Base-by-base conservation (phyloP, 1,140 invertebrate genomes). In the Antheraea mylitta region DNA sequence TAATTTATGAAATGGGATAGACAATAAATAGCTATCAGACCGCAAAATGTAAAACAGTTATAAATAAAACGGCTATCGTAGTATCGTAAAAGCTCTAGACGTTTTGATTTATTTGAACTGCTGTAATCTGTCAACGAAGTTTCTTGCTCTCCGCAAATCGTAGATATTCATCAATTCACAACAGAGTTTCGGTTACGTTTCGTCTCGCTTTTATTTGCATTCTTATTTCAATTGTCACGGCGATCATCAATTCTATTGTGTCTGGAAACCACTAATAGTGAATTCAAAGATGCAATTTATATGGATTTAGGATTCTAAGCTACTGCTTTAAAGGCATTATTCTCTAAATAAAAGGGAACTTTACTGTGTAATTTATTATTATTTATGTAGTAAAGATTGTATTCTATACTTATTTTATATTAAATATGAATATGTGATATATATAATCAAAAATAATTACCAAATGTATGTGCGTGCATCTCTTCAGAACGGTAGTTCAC, bases 81-180 rank as follows among this genome's bases (percentile, higher is more conserved):
- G 53, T n/a, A 67, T 18, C 19, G 59, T 67, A 67, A 68, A 74
- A 78, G 67, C 70, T 69, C 73, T 70, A 71, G 75, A 74, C 74
- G 74, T 77, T 80, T 80, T 82, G 78, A 80, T 80, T 77, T 82
- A 78, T 80, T 76, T 82, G 64, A 60, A 64, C 72, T 62, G 71
- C 64, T 80, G 76, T 80, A 80, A 79, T 82, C 78, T 77, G 80
- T 82, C 78, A 82, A 73, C 68, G 71, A 74, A 77, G 72, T 75
- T 82, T 80, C 73, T 72, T 74, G 73, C 67, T 70, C 66, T 53
- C 75, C 69, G 66, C 74, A 76, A 65, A 67, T 68, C 77, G 66
- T 64, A 37, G 67, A 64, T 63, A 36, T n/a, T 45, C 67, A 82
- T 82, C 78, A 82, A 82, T 82, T 75, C 77, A 75, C 42, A 72